These are phyloP conservation scores for Lordiphosa andalusiaca DNA, from an alignment of 2,888 invertebrate genomes.

Conservation along the genomic window DNA sequence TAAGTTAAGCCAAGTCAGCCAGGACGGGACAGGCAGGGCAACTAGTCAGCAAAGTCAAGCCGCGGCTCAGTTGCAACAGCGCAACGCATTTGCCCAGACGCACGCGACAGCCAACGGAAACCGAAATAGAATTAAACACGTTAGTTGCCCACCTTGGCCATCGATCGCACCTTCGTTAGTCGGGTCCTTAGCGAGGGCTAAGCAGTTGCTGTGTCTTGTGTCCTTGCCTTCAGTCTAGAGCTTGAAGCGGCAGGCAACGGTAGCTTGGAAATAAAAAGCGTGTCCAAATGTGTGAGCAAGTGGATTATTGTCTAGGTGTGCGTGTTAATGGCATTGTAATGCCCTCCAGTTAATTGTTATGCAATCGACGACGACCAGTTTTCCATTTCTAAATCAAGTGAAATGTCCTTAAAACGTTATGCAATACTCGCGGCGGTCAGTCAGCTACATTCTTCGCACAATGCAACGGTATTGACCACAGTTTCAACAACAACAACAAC, in stretches of 20 bases:
- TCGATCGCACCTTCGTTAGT: slow-evolving; percentile 45
- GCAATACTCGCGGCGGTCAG: slow-evolving; percentile 81
- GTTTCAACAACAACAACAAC: slow-evolving; percentile 42
- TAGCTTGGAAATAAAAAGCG: slow-evolving; percentile 6
- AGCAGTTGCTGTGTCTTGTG: slow-evolving; percentile 28
- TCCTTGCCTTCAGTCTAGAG: slow-evolving; percentile 68
- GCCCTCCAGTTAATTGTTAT: slow-evolving; percentile 60
- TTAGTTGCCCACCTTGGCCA: slow-evolving; percentile 58
- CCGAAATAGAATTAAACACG: slow-evolving; percentile 22
- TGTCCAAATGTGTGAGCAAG: slow-evolving; percentile 22
- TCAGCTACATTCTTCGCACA: slow-evolving; percentile 57
- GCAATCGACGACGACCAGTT: slow-evolving; percentile 48
- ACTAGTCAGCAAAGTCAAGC: slow-evolving; percentile 57
- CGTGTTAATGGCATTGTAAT: slow-evolving; percentile 42
- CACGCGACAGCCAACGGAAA: slow-evolving; percentile 30
- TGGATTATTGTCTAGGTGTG: slow-evolving; percentile 27
- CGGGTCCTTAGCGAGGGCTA: too few relatives aligned
- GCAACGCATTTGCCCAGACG: slow-evolving; percentile 72
- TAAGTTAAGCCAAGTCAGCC: slow-evolving; percentile 60
- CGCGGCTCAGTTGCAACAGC: slow-evolving; percentile 68
- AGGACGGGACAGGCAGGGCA: slow-evolving; percentile 24
- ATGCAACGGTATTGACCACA: slow-evolving; percentile 50
- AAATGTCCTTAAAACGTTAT: slow-evolving; percentile 85
- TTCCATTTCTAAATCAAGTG: slow-evolving; percentile 29
- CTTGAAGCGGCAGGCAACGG: slow-evolving; percentile 27